Evolutionary conservation across 2,888 invertebrate genomes (phyloP).

Genomic region (Panorpa germanica): DNA sequence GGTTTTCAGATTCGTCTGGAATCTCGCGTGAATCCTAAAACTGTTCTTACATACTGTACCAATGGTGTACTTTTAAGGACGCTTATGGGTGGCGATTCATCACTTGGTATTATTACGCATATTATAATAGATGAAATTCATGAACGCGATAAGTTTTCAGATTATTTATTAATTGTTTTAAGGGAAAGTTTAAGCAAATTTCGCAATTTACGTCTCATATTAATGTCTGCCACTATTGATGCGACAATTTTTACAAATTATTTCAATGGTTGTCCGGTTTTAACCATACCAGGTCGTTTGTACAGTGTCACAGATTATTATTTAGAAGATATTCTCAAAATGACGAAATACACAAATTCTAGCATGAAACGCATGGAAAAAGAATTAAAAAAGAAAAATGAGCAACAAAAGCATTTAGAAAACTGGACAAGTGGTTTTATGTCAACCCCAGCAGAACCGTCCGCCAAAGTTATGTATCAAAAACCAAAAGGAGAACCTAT

Average conservation of each 20-base stretch:
- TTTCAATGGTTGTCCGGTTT: slow-evolving; percentile 60
- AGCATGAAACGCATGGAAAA: slow-evolving; percentile 27
- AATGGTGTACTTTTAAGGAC: slow-evolving; percentile 77
- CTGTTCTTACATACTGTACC: slow-evolving; percentile 79
- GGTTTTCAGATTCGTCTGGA: slow-evolving; percentile 88
- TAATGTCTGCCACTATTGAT: slow-evolving; percentile 94
- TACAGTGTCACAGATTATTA: slow-evolving; percentile 58
- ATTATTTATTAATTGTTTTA: slow-evolving; percentile 76
- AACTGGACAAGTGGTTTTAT: not conserved
- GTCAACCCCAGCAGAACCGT: slow-evolving; percentile 3
- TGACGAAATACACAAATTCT: slow-evolving; percentile 32
- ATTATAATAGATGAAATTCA: slow-evolving; percentile 89
- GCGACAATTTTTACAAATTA: slow-evolving; percentile 63
- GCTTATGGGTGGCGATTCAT: slow-evolving; percentile 59
- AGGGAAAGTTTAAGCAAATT: slow-evolving; percentile 51
- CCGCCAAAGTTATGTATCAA: not conserved
- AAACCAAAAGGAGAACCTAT: too few species aligned
- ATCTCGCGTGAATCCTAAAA: slow-evolving; percentile 60
- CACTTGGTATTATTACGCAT: slow-evolving; percentile 61
- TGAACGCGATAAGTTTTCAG: slow-evolving; percentile 82
- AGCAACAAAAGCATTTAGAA: not conserved
- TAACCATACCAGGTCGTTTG: slow-evolving; percentile 57
- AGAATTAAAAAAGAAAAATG: slow-evolving; percentile 22
- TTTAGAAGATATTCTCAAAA: slow-evolving; percentile 59
- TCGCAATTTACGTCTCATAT: slow-evolving; percentile 56